Evolutionary conservation across 2,888 invertebrate species (phyloP).

Genomic region (Ectemnius continuus): DNA sequence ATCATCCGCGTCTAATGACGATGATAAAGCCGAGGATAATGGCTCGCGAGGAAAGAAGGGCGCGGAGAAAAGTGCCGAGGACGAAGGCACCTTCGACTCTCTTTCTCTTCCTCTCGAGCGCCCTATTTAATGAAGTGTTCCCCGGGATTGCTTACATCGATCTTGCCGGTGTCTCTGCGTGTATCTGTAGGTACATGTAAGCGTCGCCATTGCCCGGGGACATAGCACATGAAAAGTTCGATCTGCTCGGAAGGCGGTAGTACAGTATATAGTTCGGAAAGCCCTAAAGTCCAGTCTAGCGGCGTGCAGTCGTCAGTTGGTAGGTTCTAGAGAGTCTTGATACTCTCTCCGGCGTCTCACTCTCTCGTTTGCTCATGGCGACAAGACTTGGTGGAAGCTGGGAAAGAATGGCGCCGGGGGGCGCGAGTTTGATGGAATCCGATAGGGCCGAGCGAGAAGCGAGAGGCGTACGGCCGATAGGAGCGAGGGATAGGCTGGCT

Average conservation of each 20-base stretch:
- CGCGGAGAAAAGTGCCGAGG: too few species aligned
- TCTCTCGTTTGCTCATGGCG: neutral
- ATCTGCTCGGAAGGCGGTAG: too few species aligned
- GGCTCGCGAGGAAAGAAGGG: constrained; percentile 8
- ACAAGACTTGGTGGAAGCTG: constrained; percentile 2
- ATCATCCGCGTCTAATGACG: constrained; percentile 43
- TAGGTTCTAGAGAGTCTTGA: neutral
- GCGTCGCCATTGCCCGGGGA: too few species aligned
- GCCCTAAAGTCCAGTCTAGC: neutral
- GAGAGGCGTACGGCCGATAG: neutral
- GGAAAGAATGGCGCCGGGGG: neutral
- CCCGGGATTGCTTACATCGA: too few species aligned
- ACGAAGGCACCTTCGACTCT: too few species aligned
- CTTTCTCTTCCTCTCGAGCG: too few species aligned
- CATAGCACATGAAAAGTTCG: too few species aligned
- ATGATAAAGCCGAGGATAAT: constrained; percentile 42
- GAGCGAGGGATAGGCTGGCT: constrained; percentile 26
- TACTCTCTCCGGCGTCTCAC: neutral
- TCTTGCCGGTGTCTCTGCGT: too few species aligned
- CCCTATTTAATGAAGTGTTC: too few species aligned
- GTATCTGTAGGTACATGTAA: too few species aligned
- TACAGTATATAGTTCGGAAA: neutral
- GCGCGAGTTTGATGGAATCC: neutral
- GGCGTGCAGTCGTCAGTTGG: neutral
- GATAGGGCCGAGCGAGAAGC: neutral